Base-by-base conservation (phyloP, 2,888 invertebrate species). In the Hyposoter didymator region DNA sequence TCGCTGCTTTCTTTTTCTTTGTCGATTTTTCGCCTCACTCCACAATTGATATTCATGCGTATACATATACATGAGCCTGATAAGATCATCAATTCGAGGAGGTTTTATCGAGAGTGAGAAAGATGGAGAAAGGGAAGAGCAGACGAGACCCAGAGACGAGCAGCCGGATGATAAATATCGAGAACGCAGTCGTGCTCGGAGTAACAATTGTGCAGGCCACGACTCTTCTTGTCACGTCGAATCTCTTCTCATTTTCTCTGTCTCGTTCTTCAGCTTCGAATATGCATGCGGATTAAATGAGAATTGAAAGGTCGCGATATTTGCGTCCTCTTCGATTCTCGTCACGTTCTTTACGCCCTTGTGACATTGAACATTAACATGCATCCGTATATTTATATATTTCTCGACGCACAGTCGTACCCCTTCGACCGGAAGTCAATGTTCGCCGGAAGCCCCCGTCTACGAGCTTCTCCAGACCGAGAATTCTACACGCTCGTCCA, bases 341-440 rank as follows among this genome's bases (percentile, higher is more conserved):
- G 64, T 55, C 35, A 70, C 49, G 43, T 62, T 75, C 17, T 22
- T 69, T 69, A 64, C 28, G 47, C 22, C 52, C 22, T 43, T 72
- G 76, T 45, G 10, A 66, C 67, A 70, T 47, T 84, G 55, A 59
- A 19, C 73, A 64, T 70, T 32, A 28, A 39, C 47, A 35, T 72
- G 39, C n/a, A 64, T n/a, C 14, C 8, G n/a, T 66, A 66, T 39
- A 32, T 19, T 14, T 14, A 78, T 66, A 76, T 84, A 76, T 52
- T 62, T 45, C 8, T 66, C 49, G 43, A 74, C 84, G 64, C 78
- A 84, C 84, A 82, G 81, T 82, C 82, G 84, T 74, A 82, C 91
- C 89, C 89, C 88, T 87, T 88, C 90, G 85, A 88, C 90, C 92
- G 93, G 93, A 93, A 93, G 91, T 90, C 88, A 87, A 85, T 75